phyloP scores from a whole-genome alignment of 2,797 vertebrate genomes.

The Rhabdophis nuchalis region DNA sequence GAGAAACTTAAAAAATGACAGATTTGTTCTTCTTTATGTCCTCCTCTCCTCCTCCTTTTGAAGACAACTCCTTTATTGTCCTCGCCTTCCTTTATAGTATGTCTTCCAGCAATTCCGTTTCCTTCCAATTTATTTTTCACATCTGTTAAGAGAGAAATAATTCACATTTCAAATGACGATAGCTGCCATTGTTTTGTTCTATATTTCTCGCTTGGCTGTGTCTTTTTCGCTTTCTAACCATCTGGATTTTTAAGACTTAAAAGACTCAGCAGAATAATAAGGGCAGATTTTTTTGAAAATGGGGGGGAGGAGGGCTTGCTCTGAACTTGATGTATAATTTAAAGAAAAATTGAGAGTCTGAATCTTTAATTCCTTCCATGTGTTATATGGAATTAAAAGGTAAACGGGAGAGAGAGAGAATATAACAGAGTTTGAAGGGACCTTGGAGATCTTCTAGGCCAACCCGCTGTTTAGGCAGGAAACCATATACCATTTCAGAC shows the following conservation, averaged over 20 bases:
- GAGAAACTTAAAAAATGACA: not conserved
- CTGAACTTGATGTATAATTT: slow-evolving; percentile 47
- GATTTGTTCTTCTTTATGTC: not conserved
- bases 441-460: too few species aligned
- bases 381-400: slow-evolving; percentile 49
- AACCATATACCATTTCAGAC: too few species aligned
- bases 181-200: slow-evolving; percentile 32
- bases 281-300: slow-evolving; percentile 40
- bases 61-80: not conserved
- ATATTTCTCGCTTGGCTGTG: slow-evolving; percentile 1
- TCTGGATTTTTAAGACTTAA: slow-evolving; percentile 51
- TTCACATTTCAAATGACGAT: slow-evolving; percentile 33
- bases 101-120: not conserved
- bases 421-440: too few species aligned
- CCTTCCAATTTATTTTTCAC: slow-evolving; percentile 12
- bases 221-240: slow-evolving; percentile 50
- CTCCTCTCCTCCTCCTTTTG: not conserved
- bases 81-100: not conserved
- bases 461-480: too few species aligned
- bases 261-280: slow-evolving; percentile 41
- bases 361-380: slow-evolving; percentile 53
- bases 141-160: slow-evolving; percentile 26
- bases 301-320: slow-evolving; percentile 32
- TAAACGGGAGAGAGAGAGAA: not conserved
- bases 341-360: slow-evolving; percentile 47